These are phyloP conservation scores for Muscidifurax raptorellus DNA, from an alignment of 1,140 invertebrate genomes.

Conservation along the genomic window DNA sequence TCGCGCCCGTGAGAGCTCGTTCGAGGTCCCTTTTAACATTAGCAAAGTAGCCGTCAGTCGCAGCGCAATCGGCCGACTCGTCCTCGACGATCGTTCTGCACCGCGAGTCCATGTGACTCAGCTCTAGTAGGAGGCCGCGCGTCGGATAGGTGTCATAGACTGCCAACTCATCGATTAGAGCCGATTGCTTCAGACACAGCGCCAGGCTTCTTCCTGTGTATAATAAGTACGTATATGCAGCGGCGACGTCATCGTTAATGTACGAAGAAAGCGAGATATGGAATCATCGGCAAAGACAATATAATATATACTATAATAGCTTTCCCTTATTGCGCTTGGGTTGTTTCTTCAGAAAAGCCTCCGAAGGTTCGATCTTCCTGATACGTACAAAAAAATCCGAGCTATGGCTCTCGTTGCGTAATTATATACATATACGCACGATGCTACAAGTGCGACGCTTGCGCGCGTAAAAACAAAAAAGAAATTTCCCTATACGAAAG, in stretches of 20 bases:
- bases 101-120: constrained; percentile 78
- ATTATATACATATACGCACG: neutral
- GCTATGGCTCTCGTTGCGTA: neutral
- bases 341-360: too few species aligned
- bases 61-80: neutral
- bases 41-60: neutral
- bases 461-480: neutral
- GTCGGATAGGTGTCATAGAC: constrained; percentile 76
- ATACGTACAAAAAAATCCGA: neutral
- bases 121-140: constrained; percentile 76
- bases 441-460: too few species aligned
- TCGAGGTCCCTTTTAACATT: neutral
- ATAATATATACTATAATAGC: too few species aligned
- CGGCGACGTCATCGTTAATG: too few species aligned
- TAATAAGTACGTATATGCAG: too few species aligned
- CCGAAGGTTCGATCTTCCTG: too few species aligned
- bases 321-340: neutral
- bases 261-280: too few species aligned
- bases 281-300: too few species aligned
- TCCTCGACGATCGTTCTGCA: constrained; percentile 72
- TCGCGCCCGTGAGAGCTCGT: constrained; percentile 2
- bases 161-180: constrained; percentile 78
- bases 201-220: constrained; percentile 70
- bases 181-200: constrained; percentile 78
- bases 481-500: constrained; percentile 37